These are phyloP conservation scores for Onychomys torridus DNA, from an alignment of 2,797 vertebrate species.

Conservation along the genomic window DNA sequence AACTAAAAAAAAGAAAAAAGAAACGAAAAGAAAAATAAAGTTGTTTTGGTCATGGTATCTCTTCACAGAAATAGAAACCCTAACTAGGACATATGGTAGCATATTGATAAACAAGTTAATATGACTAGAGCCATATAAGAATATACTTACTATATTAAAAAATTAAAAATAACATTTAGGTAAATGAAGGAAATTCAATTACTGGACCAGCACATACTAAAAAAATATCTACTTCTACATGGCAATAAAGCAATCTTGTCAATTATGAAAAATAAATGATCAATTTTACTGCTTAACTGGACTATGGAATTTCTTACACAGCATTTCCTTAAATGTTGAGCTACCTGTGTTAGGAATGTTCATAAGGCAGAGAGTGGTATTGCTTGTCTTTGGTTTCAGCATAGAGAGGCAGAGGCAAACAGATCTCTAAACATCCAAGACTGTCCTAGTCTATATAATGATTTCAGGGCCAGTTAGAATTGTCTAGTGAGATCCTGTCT, in stretches of 20 bases:
- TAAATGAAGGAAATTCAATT: not conserved
- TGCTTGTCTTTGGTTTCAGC: not conserved
- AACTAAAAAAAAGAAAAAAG: no score
- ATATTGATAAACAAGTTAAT: not conserved
- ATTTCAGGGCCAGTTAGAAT: not conserved
- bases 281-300: not conserved
- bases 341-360: not conserved
- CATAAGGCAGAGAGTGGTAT: not conserved
- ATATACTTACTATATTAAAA: not conserved
- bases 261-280: not conserved
- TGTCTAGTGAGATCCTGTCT: not conserved
- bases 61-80: not conserved
- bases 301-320: conserved; percentile 1
- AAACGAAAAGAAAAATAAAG: no score
- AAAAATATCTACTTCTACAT: conserved; percentile 34
- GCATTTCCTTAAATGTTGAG: not conserved
- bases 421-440: not conserved
- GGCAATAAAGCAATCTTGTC: not conserved
- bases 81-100: not conserved
- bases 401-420: not conserved
- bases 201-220: not conserved
- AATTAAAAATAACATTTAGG: conserved; percentile 34
- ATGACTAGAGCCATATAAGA: not conserved
- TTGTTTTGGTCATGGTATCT: not conserved
- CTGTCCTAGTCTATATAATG: no score